phyloP scores from a whole-genome alignment of 1,140 invertebrate species.

The Phenacoccus solenopsis region DNA sequence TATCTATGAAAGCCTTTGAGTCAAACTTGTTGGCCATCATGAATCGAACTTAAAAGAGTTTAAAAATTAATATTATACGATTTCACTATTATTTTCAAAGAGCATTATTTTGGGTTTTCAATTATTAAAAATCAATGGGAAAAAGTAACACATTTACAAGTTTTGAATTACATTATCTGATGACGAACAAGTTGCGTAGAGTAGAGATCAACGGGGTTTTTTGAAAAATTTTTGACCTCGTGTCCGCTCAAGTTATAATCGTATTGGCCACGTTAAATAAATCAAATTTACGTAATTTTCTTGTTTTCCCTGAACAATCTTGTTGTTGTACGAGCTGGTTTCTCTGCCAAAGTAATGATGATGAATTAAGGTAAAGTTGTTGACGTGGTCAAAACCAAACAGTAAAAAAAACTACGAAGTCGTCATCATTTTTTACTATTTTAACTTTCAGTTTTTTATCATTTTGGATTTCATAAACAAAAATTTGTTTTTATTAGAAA shows the following conservation, averaged over 20 bases:
- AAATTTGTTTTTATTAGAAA: no score
- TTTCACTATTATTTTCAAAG: neutral
- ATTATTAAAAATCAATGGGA: no score
- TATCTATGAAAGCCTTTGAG: constrained; percentile 21
- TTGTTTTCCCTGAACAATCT: neutral
- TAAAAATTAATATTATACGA: neutral
- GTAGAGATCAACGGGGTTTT: neutral
- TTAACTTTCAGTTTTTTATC: no score
- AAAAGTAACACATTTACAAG: neutral
- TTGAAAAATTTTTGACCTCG: neutral
- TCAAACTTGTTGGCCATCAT: constrained; percentile 5
- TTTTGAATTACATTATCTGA: neutral
- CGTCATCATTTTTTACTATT: no score
- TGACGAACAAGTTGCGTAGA: neutral
- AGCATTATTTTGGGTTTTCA: neutral
- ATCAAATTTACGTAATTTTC: neutral
- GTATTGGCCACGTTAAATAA: neutral
- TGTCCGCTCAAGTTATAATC: neutral
- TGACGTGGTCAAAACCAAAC: neutral
- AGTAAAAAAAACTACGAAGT: no score
- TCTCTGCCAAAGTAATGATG: neutral
- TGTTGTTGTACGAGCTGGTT: neutral
- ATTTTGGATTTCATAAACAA: no score
- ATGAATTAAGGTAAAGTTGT: neutral
- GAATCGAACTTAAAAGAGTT: neutral